Conservation (phyloP, 2,797 vertebrate genomes). For the Setipinna tenuifilis region DNA sequence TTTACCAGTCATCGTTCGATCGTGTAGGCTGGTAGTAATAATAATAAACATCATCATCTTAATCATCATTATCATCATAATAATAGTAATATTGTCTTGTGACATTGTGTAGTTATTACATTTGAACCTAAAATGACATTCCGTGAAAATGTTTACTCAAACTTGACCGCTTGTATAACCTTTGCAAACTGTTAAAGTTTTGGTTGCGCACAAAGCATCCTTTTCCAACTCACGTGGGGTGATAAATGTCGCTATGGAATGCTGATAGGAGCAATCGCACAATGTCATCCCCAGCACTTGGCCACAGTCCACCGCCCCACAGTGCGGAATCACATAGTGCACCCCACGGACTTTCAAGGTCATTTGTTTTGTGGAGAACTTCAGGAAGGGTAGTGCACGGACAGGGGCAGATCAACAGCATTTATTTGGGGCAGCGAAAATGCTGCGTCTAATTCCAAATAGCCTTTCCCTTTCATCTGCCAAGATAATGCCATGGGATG, state of each 20-base stretch:
- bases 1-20: neutral
- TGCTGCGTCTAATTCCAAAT: conserved; percentile 8
- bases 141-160: neutral
- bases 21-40: neutral
- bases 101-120: neutral
- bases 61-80: neutral
- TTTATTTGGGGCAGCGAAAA: neutral
- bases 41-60: neutral
- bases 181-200: neutral
- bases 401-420: neutral
- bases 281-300: conserved; percentile 12
- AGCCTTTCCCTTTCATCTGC: neutral
- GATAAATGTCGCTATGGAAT: neutral
- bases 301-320: neutral
- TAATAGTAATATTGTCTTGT: neutral
- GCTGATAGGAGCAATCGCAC: conserved; percentile 17
- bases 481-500: neutral
- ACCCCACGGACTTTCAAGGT: neutral
- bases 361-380: conserved; percentile 7
- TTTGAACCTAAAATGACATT: neutral
- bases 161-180: neutral
- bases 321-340: conserved; percentile 1
- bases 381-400: neutral
- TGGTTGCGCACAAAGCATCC: neutral
- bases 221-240: conserved; percentile 18